Percentiles rank a stretch among this genome's conserved stretches.
Evolutionary conservation across 2,888 invertebrate species (phyloP).

Genomic region (Limnephilus auricula): DNA sequence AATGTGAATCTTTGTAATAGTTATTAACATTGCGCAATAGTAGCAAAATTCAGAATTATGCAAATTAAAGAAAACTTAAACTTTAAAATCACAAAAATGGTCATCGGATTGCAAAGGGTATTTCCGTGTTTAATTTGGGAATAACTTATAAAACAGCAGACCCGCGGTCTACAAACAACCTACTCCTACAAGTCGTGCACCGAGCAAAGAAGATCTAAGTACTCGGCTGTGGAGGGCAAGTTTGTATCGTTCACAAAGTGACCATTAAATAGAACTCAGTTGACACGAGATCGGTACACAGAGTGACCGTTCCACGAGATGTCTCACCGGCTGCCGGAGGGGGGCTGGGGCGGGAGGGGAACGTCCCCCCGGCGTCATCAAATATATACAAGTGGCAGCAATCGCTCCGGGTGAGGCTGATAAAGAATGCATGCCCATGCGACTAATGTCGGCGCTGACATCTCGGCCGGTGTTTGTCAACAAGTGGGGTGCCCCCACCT

Average conservation of each 20-base stretch:
- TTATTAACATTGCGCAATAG: not conserved
- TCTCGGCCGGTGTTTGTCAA: slow-evolving; percentile 63
- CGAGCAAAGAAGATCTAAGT: not conserved
- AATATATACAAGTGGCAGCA: slow-evolving; percentile 61
- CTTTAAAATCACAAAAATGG: not conserved
- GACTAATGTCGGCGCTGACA: slow-evolving; percentile 66
- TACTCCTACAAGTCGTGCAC: not conserved
- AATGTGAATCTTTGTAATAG: not conserved
- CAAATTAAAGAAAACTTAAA: not conserved
- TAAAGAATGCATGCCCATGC: slow-evolving; percentile 65
- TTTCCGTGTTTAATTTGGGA: not conserved
- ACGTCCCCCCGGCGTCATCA: slow-evolving; percentile 60
- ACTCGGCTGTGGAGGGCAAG: not conserved
- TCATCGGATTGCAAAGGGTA: not conserved
- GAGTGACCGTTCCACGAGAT: slow-evolving; percentile 10
- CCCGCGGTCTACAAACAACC: not conserved
- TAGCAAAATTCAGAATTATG: not conserved
- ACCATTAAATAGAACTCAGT: not conserved
- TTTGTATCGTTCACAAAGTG: slow-evolving; percentile 10
- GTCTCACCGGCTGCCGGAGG: slow-evolving; percentile 29
- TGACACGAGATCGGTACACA: slow-evolving; percentile 27
- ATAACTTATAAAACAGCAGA: not conserved
- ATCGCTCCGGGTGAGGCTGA: slow-evolving; percentile 55
- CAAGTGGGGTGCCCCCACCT: slow-evolving; percentile 57
- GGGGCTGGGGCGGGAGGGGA: not conserved